Percentiles rank a stretch among this genome's conserved stretches.
phyloP scores from a whole-genome alignment of 2,113 vertebrate genomes.

The Bagarius yarrelli region DNA sequence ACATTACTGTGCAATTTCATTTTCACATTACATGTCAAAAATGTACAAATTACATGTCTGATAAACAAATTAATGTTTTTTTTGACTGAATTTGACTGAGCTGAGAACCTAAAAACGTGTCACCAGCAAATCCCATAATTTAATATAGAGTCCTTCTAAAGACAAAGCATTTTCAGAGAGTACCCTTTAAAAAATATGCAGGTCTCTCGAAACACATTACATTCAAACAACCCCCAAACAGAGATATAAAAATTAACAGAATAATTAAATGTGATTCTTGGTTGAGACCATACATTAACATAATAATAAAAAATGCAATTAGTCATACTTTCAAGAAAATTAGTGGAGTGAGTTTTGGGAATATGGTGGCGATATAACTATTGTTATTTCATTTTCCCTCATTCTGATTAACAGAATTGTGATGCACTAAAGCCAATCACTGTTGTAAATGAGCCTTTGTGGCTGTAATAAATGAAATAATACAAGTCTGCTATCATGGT shows the following conservation, averaged over 20 bases:
- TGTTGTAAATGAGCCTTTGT: conserved; percentile 65
- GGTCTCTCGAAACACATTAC: conserved; percentile 15
- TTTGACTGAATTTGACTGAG: conserved; percentile 4
- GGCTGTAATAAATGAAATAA: conserved; percentile 68
- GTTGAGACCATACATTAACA: conserved; percentile 63
- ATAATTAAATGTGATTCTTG: conserved; percentile 64
- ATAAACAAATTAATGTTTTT: not conserved
- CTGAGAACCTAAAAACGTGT: not conserved
- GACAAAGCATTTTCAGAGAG: conserved; percentile 21
- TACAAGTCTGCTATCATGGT: conserved; percentile 65
- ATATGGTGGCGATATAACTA: conserved; percentile 52
- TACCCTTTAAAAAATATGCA: not conserved
- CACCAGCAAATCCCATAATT: conserved; percentile 16
- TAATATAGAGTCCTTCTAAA: conserved; percentile 27
- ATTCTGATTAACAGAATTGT: conserved; percentile 65
- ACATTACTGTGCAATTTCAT: too few species aligned
- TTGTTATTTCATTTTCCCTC: conserved; percentile 60
- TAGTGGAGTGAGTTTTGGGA: conserved; percentile 46
- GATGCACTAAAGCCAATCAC: conserved; percentile 58
- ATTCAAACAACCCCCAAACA: too few species aligned
- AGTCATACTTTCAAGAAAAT: conserved; percentile 64
- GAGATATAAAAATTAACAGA: too few species aligned
- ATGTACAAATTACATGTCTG: too few species aligned
- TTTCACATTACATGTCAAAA: too few species aligned
- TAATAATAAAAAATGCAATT: conserved; percentile 69